phyloP scores from a whole-genome alignment of 2,888 invertebrate species.

The Ennomos fuscantarius region DNA sequence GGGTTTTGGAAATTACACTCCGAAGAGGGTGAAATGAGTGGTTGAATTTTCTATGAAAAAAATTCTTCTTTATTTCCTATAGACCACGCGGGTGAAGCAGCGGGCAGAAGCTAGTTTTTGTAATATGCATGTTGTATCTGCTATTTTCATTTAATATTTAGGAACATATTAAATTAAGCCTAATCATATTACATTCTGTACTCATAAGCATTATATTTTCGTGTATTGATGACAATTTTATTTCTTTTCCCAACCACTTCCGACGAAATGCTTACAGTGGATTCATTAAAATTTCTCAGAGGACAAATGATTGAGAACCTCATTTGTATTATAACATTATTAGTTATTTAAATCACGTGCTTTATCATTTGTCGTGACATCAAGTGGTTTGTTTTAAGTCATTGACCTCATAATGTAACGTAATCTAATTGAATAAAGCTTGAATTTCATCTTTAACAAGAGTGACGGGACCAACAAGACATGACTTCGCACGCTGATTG shows the following conservation, averaged over 20 bases:
- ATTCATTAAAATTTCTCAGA: conserved; percentile 64
- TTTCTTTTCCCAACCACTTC: conserved; percentile 48
- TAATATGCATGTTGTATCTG: no score
- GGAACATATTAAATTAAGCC: not conserved
- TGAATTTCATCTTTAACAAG: conserved; percentile 70
- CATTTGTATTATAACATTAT: conserved; percentile 56
- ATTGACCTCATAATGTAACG: conserved; percentile 57
- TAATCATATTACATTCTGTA: conserved; percentile 45
- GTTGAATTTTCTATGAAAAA: no score
- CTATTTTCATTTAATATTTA: no score
- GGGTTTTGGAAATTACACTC: no score
- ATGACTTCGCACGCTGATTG: conserved; percentile 82
- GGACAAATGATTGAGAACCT: conserved; percentile 47
- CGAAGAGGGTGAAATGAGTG: no score
- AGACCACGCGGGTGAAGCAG: no score
- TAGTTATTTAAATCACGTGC: conserved; percentile 36
- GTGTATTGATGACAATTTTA: conserved; percentile 62
- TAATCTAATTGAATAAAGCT: conserved; percentile 70
- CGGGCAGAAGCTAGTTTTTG: no score
- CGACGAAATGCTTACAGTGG: conserved; percentile 57
- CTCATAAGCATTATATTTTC: conserved; percentile 61
- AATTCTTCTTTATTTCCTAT: no score
- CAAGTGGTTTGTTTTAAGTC: conserved; percentile 42
- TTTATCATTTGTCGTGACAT: conserved; percentile 40
- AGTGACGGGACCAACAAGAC: conserved; percentile 67